phyloP scores from a whole-genome alignment of 1,140 invertebrate genomes.

The Polypedilum vanderplanki region DNA sequence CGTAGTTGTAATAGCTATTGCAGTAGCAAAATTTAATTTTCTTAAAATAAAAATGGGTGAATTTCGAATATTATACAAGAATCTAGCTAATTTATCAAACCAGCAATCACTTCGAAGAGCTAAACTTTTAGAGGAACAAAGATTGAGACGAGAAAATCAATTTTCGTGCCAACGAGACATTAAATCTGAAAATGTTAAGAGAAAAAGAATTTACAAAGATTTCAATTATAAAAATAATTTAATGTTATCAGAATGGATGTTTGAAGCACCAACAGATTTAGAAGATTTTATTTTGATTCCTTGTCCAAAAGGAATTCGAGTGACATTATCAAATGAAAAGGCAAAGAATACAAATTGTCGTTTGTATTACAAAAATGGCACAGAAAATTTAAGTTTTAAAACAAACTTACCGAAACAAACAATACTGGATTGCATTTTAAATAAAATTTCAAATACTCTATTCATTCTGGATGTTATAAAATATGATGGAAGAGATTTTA shows the following conservation, averaged over 20 bases:
- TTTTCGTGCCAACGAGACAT: neutral
- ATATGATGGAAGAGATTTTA: conserved; percentile 69
- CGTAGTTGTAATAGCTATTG: too few relatives aligned
- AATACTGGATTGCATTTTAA: conserved; percentile 76
- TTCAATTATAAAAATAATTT: neutral
- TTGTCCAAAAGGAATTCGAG: conserved; percentile 73
- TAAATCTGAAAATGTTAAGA: neutral
- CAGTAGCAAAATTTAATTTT: neutral
- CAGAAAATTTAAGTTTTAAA: conserved; percentile 50
- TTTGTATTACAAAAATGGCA: conserved; percentile 63
- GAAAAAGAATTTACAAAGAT: neutral
- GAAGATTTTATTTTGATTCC: conserved; percentile 74
- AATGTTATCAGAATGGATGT: conserved; percentile 78
- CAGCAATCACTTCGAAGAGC: neutral
- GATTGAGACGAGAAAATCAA: neutral
- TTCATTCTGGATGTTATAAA: conserved; percentile 75
- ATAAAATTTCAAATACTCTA: conserved; percentile 54
- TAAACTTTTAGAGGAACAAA: neutral
- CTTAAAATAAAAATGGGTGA: neutral
- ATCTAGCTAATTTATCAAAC: neutral
- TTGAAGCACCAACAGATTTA: conserved; percentile 70
- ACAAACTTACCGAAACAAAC: conserved; percentile 61
- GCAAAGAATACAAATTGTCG: conserved; percentile 51
- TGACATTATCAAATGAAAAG: conserved; percentile 64
- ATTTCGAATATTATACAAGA: neutral